Percentiles rank a stretch among this genome's conserved stretches.
Conservation (phyloP, 2,797 vertebrate species). For the Clarias pachynema region DNA sequence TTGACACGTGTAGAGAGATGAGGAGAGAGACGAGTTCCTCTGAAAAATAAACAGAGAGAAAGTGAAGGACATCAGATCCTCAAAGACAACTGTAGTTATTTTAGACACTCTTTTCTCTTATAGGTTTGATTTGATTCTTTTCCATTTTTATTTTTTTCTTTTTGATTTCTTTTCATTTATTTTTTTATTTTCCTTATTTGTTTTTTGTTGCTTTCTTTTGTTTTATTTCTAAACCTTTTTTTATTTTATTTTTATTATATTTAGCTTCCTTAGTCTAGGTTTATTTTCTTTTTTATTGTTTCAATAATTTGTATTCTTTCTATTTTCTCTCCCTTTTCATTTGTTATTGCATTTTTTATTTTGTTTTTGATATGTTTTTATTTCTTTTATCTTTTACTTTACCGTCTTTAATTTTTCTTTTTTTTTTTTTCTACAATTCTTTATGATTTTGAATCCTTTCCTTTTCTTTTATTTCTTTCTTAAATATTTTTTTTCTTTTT, state of each 20-base stretch:
- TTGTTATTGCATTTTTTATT: too few relatives aligned
- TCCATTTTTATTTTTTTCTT: too few relatives aligned
- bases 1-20: neutral
- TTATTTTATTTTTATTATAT: slow-evolving; percentile 47
- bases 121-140: too few relatives aligned
- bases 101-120: too few relatives aligned
- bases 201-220: neutral
- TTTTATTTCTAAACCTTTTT: slow-evolving; percentile 41
- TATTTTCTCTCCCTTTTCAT: slow-evolving; percentile 16
- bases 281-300: slow-evolving; percentile 31
- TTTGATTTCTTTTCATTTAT: too few relatives aligned
- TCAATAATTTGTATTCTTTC: neutral
- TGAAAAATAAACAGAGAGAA: slow-evolving; percentile 62
- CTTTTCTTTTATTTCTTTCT: too few relatives aligned
- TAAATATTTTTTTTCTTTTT: too few relatives aligned
- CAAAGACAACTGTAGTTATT: neutral
- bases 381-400: slow-evolving; percentile 33
- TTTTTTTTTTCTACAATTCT: neutral
- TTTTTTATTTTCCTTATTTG: neutral
- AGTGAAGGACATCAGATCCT: slow-evolving; percentile 53
- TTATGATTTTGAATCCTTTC: too few relatives aligned
- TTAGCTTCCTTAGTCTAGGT: too few relatives aligned
- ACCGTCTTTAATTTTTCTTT: too few relatives aligned
- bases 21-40: neutral
- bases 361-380: neutral